Evolutionary conservation across 2,113 vertebrate species (phyloP), one percentile per base, ranked within the genome.

Genomic region (Tetrax tetrax): DNA sequence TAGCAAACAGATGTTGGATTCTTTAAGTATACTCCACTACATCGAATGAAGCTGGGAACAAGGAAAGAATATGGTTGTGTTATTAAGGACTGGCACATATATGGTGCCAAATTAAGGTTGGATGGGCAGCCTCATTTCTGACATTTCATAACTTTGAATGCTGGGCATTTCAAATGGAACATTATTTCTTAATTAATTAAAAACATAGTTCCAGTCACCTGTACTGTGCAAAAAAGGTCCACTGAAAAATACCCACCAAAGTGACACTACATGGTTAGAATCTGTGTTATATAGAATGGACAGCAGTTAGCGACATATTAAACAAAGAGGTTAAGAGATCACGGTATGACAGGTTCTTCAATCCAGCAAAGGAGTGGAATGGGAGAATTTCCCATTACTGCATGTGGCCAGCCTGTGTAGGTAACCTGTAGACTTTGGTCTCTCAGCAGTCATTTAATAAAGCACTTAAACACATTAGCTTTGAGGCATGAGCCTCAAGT

Each of bases 281-380:
- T 53, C 53, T 15, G 7, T 0, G 0, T 22, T 64, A 2, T 19
- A 9, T n/a, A 51, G 45, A 90, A 60, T 6, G 18, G 24, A 29
- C 23, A 87, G 57, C 10, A 43, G 14, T 10, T 87, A 35, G 27
- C 75, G 60, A 57, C 19, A 18, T 35, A 61, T 33, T 43, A 68
- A 85, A 72, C 8, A 66, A 35, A 71, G 33, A 72, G 3, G 10
- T 54, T 60, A 69, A 79, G 45, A 90, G 14, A 71, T 23, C 16
- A 14, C 10, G 51, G 57, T 20, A 25, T 45, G 12, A 35, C 2
- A 2, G 5, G 12, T 41, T 75, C 33, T 74, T 80, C 23, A 72
- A 13, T 22, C 6, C 45, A 64, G 43, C 31, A 78, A 43, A 50
- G n/a, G 15, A 91, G 41, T 8, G 16, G 13, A 7, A 23, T n/a